Conservation (phyloP, 2,797 vertebrate species). For the Amphiprion clarkii region DNA sequence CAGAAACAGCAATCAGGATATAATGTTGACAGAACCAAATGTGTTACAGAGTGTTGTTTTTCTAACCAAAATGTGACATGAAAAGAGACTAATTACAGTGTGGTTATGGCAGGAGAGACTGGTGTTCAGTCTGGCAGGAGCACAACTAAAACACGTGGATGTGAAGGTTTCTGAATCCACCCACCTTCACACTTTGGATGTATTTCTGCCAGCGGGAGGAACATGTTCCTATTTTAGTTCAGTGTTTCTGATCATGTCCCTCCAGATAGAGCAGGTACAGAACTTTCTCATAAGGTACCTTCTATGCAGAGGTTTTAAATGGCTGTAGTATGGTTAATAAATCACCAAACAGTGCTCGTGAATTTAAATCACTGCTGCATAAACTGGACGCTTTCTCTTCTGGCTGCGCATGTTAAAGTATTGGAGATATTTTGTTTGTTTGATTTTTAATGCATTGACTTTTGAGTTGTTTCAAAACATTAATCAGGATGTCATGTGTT, state of each 20-base stretch:
- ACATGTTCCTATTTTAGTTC: neutral
- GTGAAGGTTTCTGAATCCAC: neutral
- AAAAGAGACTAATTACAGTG: conserved; percentile 16
- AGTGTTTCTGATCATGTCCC: neutral
- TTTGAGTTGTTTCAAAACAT: neutral
- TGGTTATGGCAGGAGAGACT: conserved; percentile 29
- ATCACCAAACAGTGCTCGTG: neutral
- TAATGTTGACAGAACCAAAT: conserved; percentile 27
- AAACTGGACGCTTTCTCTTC: neutral
- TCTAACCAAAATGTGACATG: conserved; percentile 8
- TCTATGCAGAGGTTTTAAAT: conserved; percentile 19
- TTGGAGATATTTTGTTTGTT: neutral
- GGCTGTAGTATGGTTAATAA: neutral
- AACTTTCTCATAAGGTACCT: conserved; percentile 28
- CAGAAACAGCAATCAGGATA: conserved; percentile 20
- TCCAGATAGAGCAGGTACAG: neutral
- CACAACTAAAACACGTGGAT: too few relatives aligned
- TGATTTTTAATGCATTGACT: neutral
- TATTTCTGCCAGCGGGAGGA: neutral
- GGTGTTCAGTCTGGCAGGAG: neutral
- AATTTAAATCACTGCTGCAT: neutral
- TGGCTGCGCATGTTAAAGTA: neutral
- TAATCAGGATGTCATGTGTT: neutral
- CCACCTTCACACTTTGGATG: neutral
- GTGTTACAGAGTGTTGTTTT: neutral